Percentiles rank a stretch among this genome's conserved stretches.
phyloP scores from a whole-genome alignment of 2,113 vertebrate species.

The Upupa epops region DNA sequence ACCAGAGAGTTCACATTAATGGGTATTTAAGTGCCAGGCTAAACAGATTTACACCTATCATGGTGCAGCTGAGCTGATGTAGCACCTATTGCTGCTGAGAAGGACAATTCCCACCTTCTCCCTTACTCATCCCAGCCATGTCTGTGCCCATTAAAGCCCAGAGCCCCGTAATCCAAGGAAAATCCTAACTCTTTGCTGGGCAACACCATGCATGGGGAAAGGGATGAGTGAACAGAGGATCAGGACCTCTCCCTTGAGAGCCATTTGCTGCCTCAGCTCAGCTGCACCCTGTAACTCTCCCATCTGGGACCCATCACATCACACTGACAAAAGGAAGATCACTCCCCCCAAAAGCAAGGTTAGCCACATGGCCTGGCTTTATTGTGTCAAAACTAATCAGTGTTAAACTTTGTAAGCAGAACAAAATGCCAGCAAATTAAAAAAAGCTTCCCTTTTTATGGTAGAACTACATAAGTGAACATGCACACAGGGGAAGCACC shows the following conservation, averaged over 20 bases:
- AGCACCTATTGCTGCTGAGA: not conserved
- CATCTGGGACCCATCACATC: slow-evolving; percentile 6
- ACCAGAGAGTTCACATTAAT: not conserved
- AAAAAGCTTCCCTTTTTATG: not conserved
- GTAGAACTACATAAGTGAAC: not conserved
- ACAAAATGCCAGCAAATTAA: not conserved
- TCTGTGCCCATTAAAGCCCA: not conserved
- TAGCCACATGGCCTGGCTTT: not conserved
- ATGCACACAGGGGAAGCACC: not conserved
- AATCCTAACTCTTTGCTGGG: not conserved
- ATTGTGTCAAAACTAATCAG: not conserved
- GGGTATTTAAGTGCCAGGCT: not conserved
- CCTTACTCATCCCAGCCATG: not conserved
- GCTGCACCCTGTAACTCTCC: not conserved
- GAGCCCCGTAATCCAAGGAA: not conserved
- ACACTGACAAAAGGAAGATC: not conserved
- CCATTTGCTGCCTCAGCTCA: not conserved
- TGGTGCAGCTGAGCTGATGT: not conserved
- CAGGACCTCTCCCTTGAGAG: not conserved
- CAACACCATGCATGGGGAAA: not conserved
- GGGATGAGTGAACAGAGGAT: not conserved
- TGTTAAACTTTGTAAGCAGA: slow-evolving; percentile 2
- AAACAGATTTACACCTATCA: rapidly evolving
- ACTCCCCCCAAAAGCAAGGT: not conserved
- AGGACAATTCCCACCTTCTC: not conserved